These are phyloP conservation scores for Tyrannus savana DNA, from an alignment of 2,113 vertebrate species.

Conservation along the genomic window DNA sequence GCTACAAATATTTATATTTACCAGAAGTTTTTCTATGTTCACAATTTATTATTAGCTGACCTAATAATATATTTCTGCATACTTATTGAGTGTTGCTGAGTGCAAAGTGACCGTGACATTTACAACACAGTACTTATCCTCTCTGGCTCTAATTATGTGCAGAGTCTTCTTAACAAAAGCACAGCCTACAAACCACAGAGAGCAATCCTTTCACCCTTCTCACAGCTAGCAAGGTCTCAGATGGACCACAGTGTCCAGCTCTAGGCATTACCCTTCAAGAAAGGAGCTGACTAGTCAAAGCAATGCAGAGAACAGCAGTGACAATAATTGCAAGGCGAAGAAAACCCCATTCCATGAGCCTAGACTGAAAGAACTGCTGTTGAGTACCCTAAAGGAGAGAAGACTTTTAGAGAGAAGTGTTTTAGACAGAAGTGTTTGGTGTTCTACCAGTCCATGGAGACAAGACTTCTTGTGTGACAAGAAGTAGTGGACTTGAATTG, in stretches of 20 bases:
- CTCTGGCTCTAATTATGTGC: not conserved
- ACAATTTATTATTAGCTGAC: not conserved
- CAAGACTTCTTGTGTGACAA: not conserved
- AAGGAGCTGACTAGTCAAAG: not conserved
- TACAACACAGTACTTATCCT: not conserved
- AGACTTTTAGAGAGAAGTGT: not conserved
- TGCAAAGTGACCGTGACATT: not conserved
- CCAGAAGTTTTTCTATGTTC: not conserved
- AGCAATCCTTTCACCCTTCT: not conserved
- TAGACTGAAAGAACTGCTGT: not conserved
- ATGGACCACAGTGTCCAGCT: not conserved
- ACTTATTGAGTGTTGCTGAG: not conserved
- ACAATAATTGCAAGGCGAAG: not conserved
- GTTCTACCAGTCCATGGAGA: not conserved
- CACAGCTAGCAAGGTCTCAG: not conserved
- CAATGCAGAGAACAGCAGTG: not conserved
- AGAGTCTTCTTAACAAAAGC: not conserved
- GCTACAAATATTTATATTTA: not conserved
- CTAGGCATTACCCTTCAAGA: not conserved
- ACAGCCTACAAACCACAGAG: not conserved
- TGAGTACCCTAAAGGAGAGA: not conserved
- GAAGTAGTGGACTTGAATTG: not conserved
- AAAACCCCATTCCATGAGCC: accelerated
- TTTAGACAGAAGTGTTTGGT: not conserved
- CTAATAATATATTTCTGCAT: not conserved